Conservation (phyloP, 2,888 invertebrate species). For the Eupithecia exiguata region DNA sequence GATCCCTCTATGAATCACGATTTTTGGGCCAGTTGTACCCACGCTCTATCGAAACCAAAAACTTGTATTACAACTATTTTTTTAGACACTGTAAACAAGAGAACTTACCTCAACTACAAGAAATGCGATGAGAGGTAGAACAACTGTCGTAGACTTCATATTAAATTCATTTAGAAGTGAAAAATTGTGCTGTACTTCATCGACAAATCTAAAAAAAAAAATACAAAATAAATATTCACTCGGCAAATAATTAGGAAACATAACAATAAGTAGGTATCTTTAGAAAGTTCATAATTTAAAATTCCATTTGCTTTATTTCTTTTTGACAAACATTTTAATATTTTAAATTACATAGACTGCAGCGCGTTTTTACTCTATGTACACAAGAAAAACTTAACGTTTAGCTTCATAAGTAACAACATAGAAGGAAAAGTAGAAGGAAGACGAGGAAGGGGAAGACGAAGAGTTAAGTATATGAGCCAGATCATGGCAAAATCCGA, state of each 20-base stretch:
- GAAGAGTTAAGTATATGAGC: no score
- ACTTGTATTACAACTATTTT: not conserved
- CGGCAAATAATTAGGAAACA: not conserved
- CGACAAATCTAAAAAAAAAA: conserved; percentile 1
- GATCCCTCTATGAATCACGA: no score
- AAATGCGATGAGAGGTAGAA: conserved; percentile 4
- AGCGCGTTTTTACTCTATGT: no score
- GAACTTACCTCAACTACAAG: conserved; percentile 3
- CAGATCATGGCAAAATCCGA: no score
- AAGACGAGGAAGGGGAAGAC: no score
- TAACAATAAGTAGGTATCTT: not conserved
- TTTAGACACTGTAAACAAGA: not conserved
- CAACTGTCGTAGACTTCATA: conserved; percentile 8
- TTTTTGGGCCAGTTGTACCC: no score
- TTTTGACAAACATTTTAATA: not conserved
- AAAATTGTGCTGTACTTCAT: conserved; percentile 2
- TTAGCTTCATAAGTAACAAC: no score
- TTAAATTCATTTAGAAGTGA: conserved; percentile 10
- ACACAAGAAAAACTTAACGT: no score
- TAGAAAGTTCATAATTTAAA: not conserved
- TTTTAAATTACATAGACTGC: not conserved
- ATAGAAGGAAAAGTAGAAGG: no score
- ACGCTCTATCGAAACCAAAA: no score
- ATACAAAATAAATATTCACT: not conserved
- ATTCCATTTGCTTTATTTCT: not conserved